phyloP scores from a whole-genome alignment of 2,797 vertebrate genomes.

The Clarias fuscus region DNA sequence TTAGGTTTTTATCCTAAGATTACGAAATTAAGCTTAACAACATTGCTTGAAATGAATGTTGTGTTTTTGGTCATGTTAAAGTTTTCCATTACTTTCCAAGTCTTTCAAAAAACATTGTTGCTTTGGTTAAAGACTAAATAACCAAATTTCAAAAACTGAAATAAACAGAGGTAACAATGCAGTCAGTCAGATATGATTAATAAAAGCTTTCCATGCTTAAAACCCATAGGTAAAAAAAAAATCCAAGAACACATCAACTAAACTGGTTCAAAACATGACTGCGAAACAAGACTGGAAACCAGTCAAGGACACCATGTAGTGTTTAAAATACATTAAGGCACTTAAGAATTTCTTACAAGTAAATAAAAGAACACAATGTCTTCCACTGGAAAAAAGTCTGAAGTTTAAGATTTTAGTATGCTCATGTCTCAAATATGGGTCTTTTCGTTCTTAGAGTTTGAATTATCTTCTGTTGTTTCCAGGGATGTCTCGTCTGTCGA shows the following conservation, averaged over 20 bases:
- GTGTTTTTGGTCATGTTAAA: not conserved
- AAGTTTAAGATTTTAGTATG: not conserved
- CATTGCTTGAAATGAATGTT: not conserved
- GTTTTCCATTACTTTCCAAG: no score
- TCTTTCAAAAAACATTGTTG: no score
- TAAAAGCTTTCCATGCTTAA: not conserved
- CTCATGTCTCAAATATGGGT: not conserved
- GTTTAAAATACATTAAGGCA: not conserved
- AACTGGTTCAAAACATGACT: not conserved
- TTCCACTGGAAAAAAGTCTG: not conserved
- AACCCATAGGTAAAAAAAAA: not conserved
- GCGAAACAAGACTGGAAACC: not conserved
- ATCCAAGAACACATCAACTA: not conserved
- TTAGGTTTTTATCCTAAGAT: not conserved
- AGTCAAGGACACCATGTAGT: not conserved
- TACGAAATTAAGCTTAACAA: not conserved
- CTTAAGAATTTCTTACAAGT: not conserved
- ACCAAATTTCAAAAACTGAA: not conserved
- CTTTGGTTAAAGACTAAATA: no score
- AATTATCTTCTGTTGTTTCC: slow-evolving; percentile 56
- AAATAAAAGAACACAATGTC: not conserved
- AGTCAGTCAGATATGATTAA: not conserved
- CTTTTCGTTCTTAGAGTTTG: slow-evolving; percentile 41
- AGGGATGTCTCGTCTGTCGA: slow-evolving; percentile 94
- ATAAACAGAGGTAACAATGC: not conserved